Percentiles rank a stretch among this genome's conserved stretches.
Conservation (phyloP, 2,113 vertebrate species). For the Neopipo cinnamomea region DNA sequence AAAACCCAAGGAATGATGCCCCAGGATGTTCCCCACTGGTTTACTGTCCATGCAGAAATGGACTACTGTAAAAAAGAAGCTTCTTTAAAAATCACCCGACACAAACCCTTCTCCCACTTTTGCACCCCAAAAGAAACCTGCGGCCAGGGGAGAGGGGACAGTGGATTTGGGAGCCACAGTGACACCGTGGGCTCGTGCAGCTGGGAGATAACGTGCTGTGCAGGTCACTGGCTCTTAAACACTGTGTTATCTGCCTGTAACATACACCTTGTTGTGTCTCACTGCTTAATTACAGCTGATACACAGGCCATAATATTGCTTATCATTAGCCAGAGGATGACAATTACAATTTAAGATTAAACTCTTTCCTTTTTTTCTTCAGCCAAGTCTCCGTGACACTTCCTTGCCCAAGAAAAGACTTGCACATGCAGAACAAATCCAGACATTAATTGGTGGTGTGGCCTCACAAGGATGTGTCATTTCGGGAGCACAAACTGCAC, state of each 20-base stretch:
- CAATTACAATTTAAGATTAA: constrained; percentile 65
- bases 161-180: background rate
- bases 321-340: constrained; percentile 63
- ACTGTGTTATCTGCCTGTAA: constrained; percentile 51
- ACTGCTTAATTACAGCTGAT: constrained; percentile 48
- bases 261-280: constrained; percentile 66
- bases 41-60: background rate
- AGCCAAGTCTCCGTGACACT: constrained; percentile 41
- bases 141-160: background rate
- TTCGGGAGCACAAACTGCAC: background rate
- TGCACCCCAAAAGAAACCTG: background rate
- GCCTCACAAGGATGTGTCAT: background rate
- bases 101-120: background rate
- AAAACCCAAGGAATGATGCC: background rate
- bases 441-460: background rate
- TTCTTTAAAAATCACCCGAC: background rate
- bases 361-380: constrained; percentile 10
- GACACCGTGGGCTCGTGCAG: background rate
- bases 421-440: constrained; percentile 59
- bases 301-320: constrained; percentile 38
- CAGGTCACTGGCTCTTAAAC: constrained; percentile 46
- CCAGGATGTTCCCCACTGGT: background rate
- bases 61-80: background rate
- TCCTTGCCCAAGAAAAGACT: constrained; percentile 52
- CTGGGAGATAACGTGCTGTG: constrained; percentile 47